Evolutionary conservation across 2,797 vertebrate species (phyloP).

Genomic region (Anas georgica): DNA sequence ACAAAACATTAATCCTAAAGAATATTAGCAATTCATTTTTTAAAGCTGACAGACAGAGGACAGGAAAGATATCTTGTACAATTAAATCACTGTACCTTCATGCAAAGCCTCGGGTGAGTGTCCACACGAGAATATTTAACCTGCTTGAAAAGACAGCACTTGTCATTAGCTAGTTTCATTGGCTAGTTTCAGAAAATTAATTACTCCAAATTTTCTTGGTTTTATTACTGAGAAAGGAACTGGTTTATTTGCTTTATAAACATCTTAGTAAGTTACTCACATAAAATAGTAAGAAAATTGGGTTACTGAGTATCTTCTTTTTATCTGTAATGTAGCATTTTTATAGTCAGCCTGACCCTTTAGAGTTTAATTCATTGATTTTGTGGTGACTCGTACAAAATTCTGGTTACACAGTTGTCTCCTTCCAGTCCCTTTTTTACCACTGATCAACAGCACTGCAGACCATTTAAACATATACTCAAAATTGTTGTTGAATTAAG

Average conservation of each 20-base stretch:
- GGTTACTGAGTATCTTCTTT: neutral
- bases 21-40: neutral
- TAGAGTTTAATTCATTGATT: neutral
- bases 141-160: constrained; percentile 42
- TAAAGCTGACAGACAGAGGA: neutral
- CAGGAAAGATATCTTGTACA: neutral
- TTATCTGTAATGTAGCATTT: neutral
- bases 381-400: neutral
- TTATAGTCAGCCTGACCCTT: neutral
- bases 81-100: constrained; percentile 73
- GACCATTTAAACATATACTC: neutral
- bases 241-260: neutral
- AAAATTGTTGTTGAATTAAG: neutral
- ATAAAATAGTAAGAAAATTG: neutral
- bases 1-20: neutral
- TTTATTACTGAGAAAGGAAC: neutral
- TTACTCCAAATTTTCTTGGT: neutral
- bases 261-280: neutral
- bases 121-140: constrained; percentile 75
- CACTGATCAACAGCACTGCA: neutral
- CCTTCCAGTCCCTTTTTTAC: neutral
- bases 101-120: constrained; percentile 77
- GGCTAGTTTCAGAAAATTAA: neutral
- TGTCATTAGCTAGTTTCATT: neutral
- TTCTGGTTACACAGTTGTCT: neutral